These are phyloP conservation scores for Bos javanicus DNA, from an alignment of 2,113 vertebrate genomes.

Conservation along the genomic window DNA sequence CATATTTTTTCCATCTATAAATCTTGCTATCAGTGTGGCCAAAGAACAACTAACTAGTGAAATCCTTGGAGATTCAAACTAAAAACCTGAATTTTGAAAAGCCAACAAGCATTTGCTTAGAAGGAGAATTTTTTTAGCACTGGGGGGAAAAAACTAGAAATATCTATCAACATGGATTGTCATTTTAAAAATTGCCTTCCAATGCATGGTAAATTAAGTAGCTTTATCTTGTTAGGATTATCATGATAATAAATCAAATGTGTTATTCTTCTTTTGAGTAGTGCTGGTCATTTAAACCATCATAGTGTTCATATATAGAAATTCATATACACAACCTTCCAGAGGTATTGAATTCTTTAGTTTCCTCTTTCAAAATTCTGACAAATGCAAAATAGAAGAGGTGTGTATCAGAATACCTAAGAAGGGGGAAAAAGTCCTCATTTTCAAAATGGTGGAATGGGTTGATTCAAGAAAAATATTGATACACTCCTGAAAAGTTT, in stretches of 20 bases:
- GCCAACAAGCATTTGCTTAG: not conserved
- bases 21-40: not conserved
- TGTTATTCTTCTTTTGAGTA: not conserved
- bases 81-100: not conserved
- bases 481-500: not conserved
- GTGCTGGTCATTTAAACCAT: not conserved
- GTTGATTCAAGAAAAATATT: not conserved
- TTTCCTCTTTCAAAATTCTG: conserved; percentile 24
- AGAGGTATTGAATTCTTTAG: not conserved
- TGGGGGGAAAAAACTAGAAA: not conserved
- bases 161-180: not conserved
- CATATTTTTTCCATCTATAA: not conserved
- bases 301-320: not conserved
- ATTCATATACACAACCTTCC: not conserved
- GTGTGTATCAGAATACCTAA: not conserved
- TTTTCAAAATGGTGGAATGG: not conserved
- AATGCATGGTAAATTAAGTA: not conserved
- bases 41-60: not conserved
- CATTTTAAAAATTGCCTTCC: conserved; percentile 25
- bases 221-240: not conserved
- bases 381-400: conserved; percentile 1
- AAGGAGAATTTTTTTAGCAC: not conserved
- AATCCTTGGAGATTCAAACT: not conserved
- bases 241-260: conserved; percentile 17
- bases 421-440: not conserved